phyloP scores from a whole-genome alignment of 1,140 invertebrate genomes.

The Drosophila ogumai region DNA sequence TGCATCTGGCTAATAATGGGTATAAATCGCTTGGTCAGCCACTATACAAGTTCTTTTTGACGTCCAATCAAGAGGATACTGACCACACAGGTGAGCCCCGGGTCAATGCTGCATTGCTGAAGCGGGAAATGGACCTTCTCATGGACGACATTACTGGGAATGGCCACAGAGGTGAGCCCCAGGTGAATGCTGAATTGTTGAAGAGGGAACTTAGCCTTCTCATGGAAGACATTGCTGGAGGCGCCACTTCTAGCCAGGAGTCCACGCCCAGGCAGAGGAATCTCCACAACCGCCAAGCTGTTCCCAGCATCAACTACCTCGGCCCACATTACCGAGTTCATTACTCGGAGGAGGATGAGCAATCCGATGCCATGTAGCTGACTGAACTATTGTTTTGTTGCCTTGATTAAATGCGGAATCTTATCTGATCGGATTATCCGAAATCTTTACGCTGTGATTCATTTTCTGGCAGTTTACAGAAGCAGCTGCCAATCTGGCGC shows the following conservation, averaged over 20 bases:
- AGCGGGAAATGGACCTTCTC: neutral
- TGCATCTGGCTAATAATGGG: neutral
- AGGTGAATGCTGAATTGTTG: neutral
- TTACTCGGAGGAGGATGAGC: neutral
- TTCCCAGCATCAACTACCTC: neutral
- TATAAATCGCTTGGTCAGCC: neutral
- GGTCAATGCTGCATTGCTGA: neutral
- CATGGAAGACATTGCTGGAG: neutral
- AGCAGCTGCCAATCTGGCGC: slow-evolving; percentile 23
- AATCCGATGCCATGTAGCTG: neutral
- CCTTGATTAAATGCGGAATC: slow-evolving; percentile 23
- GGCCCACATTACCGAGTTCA: neutral
- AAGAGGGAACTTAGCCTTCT: slow-evolving; percentile 3
- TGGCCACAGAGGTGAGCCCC: neutral
- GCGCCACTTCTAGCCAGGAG: neutral
- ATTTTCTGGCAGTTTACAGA: slow-evolving; percentile 40
- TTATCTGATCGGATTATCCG: slow-evolving; percentile 31
- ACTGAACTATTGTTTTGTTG: slow-evolving; percentile 19
- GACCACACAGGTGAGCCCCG: neutral
- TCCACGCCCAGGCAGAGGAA: neutral
- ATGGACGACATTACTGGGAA: neutral
- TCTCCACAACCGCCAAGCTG: neutral
- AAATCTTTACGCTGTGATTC: slow-evolving; percentile 19
- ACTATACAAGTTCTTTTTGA: neutral
- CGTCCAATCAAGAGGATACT: neutral